phyloP scores from a whole-genome alignment of 2,888 invertebrate genomes.

The Digitonthophagus gazella region DNA sequence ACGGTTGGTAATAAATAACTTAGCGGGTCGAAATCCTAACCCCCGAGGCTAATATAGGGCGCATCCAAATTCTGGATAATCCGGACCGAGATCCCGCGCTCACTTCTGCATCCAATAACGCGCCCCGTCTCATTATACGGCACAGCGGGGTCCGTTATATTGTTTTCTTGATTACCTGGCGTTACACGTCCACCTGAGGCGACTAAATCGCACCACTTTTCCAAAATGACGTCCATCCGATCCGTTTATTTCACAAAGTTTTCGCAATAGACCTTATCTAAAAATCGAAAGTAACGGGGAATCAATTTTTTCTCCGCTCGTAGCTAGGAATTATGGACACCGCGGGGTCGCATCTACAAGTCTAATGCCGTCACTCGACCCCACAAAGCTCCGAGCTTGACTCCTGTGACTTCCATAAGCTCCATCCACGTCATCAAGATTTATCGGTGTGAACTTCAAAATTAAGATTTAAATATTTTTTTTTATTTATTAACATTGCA shows the following conservation, averaged over 20 bases:
- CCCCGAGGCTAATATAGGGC: constrained; percentile 34
- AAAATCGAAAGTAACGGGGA: constrained; percentile 32
- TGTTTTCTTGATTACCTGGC: constrained; percentile 53
- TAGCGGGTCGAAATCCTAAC: constrained; percentile 21
- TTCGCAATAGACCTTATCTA: constrained; percentile 27
- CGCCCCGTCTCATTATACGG: constrained; percentile 48
- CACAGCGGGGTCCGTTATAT: constrained; percentile 51
- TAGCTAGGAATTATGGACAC: constrained; percentile 43
- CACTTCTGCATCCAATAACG: constrained; percentile 40
- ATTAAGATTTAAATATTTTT: neutral
- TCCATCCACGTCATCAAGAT: constrained; percentile 30
- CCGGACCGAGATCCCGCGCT: constrained; percentile 33
- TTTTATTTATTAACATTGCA: neutral
- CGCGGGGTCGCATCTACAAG: constrained; percentile 52
- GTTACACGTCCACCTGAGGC: neutral
- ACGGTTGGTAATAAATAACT: constrained; percentile 38
- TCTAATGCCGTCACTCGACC: constrained; percentile 52
- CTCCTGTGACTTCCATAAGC: constrained; percentile 23
- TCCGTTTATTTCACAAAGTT: too few species aligned
- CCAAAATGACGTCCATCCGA: too few species aligned
- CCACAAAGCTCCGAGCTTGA: constrained; percentile 37
- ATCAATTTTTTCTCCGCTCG: constrained; percentile 35
- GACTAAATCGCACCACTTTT: neutral
- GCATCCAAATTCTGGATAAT: constrained; percentile 45
- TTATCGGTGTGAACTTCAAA: constrained; percentile 1